Evolutionary conservation across 2,888 invertebrate genomes (phyloP), one percentile per base, ranked within the genome.

Genomic region (Selenia dentaria): DNA sequence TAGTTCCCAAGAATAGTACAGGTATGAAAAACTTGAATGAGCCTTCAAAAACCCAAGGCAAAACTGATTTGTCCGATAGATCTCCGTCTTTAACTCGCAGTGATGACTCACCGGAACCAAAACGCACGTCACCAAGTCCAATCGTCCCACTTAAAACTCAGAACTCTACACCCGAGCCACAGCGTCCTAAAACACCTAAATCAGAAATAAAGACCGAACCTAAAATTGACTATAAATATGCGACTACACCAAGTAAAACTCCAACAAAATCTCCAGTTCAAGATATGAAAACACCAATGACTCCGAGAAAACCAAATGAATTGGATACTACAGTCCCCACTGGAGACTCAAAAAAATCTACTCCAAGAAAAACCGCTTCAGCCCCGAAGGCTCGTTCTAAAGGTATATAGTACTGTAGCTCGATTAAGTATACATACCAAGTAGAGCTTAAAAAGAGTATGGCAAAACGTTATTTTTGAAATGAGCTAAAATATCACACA

Each of bases 71-170:
- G 14, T 82, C 70, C 13, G 91, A 91, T 59, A 85, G 91, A 34
- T 91, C 91, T 14, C 91, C 91, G 6, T 91, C 91, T 13, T 62
- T 91, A 27, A 88, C 89, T 13, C 74, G 89, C 38, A 91, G 90
- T 59, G 91, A 91, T 64, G 91, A 90, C 44, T 91, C 91, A 22
- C 90, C 91, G 13, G 91, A 91, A 53, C 83, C 79, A 18, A 88
- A 85, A 62, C 78, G 76, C 53, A 47, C 57, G 13, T 57, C 77
- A n/a, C 67, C 73, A 40, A 75, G 59, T 54, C 64, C 77, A 22
- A 62, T 58, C 10, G 40, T 61, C 31, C 60, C 73, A 13, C 75
- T 70, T 13, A 86, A 82, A 64, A 59, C 79, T 5, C 79, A 81
- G 46, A 76, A 59, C 48, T 62, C 54, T 18, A 76, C 77, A 6